phyloP scores from a whole-genome alignment of 2,113 vertebrate genomes.

The Bagarius yarrelli region DNA sequence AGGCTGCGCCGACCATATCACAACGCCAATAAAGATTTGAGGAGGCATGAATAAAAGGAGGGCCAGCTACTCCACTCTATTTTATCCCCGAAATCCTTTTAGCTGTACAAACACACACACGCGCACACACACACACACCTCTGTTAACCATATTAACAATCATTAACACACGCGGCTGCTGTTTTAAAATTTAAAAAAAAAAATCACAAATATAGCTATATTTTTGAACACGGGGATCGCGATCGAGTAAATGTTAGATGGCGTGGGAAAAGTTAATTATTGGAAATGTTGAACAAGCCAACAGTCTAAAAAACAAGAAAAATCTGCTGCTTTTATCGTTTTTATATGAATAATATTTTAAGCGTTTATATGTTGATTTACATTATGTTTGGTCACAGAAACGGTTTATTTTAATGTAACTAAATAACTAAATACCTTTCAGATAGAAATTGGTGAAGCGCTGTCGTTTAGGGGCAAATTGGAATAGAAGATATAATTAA shows the following conservation, averaged over 20 bases:
- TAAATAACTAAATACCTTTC: background rate
- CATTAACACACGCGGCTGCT: background rate
- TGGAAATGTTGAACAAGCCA: background rate
- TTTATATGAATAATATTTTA: background rate
- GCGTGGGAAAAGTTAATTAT: background rate
- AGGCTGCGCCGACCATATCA: slow-evolving; percentile 68
- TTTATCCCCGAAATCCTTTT: slow-evolving; percentile 65
- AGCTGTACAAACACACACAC: slow-evolving; percentile 65
- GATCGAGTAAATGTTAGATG: background rate
- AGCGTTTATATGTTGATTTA: background rate
- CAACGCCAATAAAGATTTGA: slow-evolving; percentile 72
- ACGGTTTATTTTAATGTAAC: background rate
- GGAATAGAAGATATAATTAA: background rate
- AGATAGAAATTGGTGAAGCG: background rate
- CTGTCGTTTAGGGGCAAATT: background rate
- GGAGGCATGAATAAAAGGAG: slow-evolving; percentile 54
- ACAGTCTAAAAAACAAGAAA: background rate
- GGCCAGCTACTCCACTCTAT: slow-evolving; percentile 50
- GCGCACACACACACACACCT: background rate
- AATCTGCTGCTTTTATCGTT: background rate
- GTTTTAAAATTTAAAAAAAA: background rate
- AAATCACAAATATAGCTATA: background rate
- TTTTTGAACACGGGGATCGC: no score
- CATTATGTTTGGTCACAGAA: background rate
- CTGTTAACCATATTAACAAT: slow-evolving; percentile 4